Base-by-base conservation (phyloP, 2,113 vertebrate genomes). In the Menidia beryllina region DNA sequence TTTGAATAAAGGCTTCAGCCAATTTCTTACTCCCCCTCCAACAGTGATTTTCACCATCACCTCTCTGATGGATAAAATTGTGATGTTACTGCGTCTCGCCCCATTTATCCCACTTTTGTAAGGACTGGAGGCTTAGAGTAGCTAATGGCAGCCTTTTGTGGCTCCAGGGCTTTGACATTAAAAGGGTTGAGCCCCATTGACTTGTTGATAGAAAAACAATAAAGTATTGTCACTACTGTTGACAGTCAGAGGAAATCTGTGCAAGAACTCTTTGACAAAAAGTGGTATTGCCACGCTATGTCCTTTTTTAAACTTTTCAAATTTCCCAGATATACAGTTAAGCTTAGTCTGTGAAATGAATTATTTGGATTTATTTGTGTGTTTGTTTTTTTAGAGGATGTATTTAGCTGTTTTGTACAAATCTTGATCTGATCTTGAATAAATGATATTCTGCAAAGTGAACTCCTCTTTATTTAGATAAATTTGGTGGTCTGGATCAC, bases 71-170 rank as follows among this genome's bases (percentile, higher is more conserved):
- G 65, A 53, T 76, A 20, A 72, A 72, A n/a, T 55, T 39, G 51
- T 67, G 72, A 61, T 70, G 71, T 68, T 56, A 38, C 55, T 69
- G 61, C 9, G 41, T 72, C 58, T 62, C 64, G 38, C 55, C 48
- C 56, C 87, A 85, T 85, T 89, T 79, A 76, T 79, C 25, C 77
- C 69, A 61, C 71, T 61, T 79, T 48, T 15, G 23, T 50, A 27
- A 30, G 52, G 21, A 30, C 73, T 36, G 47, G 70, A 79, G 58
- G 54, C 52, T 81, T 9, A 56, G 26, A 61, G 68, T 45, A 47
- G 54, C 70, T 85, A 84, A 83, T 84, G 78, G 78, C 73, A 62
- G 75, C 53, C 11, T 55, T 64, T n/a, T 63, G 54, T 59, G n/a
- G 56, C 82, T 65, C 64, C 49, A 25, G 86, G 68, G 70, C 78